phyloP scores from a whole-genome alignment of 2,797 vertebrate genomes.

The Falco rusticolus region DNA sequence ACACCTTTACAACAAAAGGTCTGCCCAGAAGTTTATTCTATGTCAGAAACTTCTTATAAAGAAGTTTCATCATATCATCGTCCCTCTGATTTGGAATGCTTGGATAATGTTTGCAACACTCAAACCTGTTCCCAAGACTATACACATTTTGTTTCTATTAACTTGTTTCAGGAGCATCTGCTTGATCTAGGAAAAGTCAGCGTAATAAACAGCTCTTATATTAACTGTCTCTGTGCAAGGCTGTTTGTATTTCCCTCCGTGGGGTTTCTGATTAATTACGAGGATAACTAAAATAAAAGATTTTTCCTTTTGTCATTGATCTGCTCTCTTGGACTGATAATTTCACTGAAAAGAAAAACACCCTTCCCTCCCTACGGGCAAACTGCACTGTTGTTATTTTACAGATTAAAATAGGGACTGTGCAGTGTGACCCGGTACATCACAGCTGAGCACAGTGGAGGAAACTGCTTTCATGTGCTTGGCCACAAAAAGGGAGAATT shows the following conservation, averaged over 20 bases:
- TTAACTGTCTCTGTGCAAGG: neutral
- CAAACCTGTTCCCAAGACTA: neutral
- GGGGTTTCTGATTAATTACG: neutral
- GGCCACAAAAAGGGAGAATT: neutral
- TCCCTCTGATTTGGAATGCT: neutral
- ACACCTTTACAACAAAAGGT: neutral
- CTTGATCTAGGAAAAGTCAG: neutral
- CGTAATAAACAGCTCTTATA: neutral
- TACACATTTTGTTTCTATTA: neutral
- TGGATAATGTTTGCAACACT: neutral
- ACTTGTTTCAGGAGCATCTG: neutral
- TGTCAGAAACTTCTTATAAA: neutral
- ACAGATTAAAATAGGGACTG: neutral
- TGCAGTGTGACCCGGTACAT: accelerated
- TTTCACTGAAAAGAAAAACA: neutral
- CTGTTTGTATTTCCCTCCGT: neutral
- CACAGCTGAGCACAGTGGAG: neutral
- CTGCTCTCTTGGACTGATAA: neutral
- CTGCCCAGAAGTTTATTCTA: neutral
- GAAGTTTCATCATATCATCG: neutral
- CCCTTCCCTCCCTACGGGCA: neutral
- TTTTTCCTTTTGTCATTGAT: neutral
- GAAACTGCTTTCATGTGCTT: neutral
- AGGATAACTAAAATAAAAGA: neutral
- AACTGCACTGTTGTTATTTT: neutral